These are phyloP conservation scores for Chaetodon trifasciatus DNA, from an alignment of 2,797 vertebrate genomes.

Conservation along the genomic window DNA sequence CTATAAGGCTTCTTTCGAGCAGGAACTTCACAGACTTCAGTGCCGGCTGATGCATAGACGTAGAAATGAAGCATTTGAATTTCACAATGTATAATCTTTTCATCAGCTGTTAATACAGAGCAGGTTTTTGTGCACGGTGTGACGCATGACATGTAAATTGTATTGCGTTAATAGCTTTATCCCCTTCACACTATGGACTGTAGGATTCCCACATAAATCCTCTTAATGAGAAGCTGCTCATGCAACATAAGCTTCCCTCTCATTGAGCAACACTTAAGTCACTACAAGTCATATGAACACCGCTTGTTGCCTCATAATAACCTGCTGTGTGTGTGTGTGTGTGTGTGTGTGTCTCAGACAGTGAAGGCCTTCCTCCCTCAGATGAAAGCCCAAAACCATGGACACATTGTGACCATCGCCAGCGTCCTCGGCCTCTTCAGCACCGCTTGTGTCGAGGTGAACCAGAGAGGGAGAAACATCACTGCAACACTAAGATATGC, in stretches of 20 bases:
- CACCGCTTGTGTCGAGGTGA: conserved; percentile 80
- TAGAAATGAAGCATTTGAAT: conserved; percentile 6
- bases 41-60: no score
- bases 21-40: no score
- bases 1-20: no score
- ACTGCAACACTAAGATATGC: not conserved
- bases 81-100: conserved; percentile 17
- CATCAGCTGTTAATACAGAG: conserved; percentile 30
- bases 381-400: conserved; percentile 73
- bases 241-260: conserved; percentile 42
- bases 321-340: not conserved
- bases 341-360: conserved; percentile 65
- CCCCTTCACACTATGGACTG: conserved; percentile 41
- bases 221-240: conserved; percentile 63
- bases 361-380: conserved; percentile 81
- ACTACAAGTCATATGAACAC: conserved; percentile 11
- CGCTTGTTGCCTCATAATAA: conserved; percentile 20
- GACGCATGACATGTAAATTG: conserved; percentile 49
- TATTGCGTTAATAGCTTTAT: conserved; percentile 47
- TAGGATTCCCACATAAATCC: conserved; percentile 60
- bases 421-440: conserved; percentile 80
- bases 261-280: conserved; percentile 51
- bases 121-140: conserved; percentile 48
- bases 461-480: not conserved
- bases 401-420: conserved; percentile 77